Base-by-base conservation (phyloP, 2,113 vertebrate genomes). In the Tragelaphus imberbis region DNA sequence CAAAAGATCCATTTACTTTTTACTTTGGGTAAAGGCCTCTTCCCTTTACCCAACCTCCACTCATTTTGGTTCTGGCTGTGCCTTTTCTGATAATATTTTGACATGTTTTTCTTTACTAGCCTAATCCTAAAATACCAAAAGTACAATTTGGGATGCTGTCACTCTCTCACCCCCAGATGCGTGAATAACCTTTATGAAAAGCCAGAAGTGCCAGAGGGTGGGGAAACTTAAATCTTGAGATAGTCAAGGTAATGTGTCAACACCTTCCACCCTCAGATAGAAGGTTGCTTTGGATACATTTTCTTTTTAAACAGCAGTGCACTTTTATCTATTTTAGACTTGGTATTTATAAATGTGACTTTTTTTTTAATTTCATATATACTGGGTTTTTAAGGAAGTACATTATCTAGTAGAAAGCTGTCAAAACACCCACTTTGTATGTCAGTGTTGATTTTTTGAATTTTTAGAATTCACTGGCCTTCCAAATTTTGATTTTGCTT, bases 391-490 rank as follows among this genome's bases (percentile, higher is more conserved):
- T 96, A 85, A 90, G 28, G 55, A 95, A 90, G 40, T 84, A 47
- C 1, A 33, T 88, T 75, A 79, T 86, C 84, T 71, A 55, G 7
- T 87, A 40, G 58, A 63, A 63, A 94, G 61, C 71, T 87, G 5
- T 89, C 56, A 91, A 55, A 94, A 93, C 36, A 33, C 25, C 40
- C 25, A 10, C 85, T 97, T 96, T 89, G 16, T 95, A 40, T 88
- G 40, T 84, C 40, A 82, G 14, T 61, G 51, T 61, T 92, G 68
- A 71, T n/a, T 90, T 30, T 94, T 75, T 56, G 56, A 68, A 19
- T 92, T 90, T 82, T 96, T 88, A 97, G 90, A 88, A 94, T 59
- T 95, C 75, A 47, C 30, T 81, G n/a, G 28, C 75, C n/a, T 81
- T 58, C 65, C 30, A 14, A 88, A 36, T 90, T 92, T 94, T 87